phyloP scores from a whole-genome alignment of 2,113 vertebrate genomes.

The Paradoxurus hermaphroditus region DNA sequence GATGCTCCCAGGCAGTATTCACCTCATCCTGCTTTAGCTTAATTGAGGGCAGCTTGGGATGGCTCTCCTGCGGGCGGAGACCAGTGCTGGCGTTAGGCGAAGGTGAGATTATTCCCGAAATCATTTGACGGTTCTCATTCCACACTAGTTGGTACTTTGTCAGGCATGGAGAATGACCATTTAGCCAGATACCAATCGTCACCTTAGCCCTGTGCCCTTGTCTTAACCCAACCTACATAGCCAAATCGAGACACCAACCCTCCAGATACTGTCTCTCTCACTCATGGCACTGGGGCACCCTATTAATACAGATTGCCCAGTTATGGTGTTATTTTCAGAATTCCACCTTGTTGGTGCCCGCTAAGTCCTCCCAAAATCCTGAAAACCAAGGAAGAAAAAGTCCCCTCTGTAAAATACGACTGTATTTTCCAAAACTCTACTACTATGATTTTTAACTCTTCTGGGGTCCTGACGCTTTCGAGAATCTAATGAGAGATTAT shows the following conservation, averaged over 20 bases:
- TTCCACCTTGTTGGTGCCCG: not conserved
- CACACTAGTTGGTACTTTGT: not conserved
- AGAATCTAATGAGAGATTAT: not conserved
- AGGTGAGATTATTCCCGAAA: not conserved
- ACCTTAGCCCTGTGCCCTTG: not conserved
- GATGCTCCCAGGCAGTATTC: conserved; percentile 63
- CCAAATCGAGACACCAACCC: not conserved
- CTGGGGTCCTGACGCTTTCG: not conserved
- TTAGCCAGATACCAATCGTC: not conserved
- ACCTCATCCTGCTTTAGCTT: conserved; percentile 60
- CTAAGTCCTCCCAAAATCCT: not conserved
- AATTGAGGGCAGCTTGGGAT: conserved; percentile 62
- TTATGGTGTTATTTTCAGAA: not conserved
- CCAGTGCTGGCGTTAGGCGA: not conserved
- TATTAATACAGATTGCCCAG: not conserved
- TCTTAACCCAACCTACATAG: not conserved
- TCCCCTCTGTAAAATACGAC: not conserved
- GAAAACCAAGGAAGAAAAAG: not conserved
- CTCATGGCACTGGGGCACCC: not conserved
- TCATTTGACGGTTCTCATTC: not conserved
- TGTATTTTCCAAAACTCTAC: not conserved
- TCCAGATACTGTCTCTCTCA: not conserved
- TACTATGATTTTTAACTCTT: not conserved
- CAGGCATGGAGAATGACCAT: not conserved
- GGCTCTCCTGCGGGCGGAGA: conserved; percentile 28